These are phyloP conservation scores for Chironomus riparius DNA, from an alignment of 2,888 invertebrate species.

Conservation along the genomic window DNA sequence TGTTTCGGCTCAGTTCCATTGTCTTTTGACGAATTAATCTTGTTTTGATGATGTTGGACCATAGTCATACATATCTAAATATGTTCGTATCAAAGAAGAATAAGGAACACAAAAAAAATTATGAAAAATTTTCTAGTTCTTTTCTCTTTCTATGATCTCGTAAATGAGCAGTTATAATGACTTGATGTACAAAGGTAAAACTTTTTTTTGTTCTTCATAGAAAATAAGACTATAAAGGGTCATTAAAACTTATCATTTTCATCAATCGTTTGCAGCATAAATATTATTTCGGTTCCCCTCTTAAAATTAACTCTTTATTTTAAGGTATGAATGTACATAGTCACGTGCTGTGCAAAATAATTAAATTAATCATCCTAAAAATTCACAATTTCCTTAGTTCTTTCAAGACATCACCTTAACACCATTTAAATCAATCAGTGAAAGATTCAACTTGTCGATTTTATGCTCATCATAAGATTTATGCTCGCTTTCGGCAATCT, in stretches of 20 bases:
- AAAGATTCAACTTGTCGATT: background rate
- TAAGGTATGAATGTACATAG: background rate
- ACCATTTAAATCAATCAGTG: constrained; percentile 10
- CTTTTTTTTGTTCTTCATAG: background rate
- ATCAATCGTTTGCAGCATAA: background rate
- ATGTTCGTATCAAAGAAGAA: background rate
- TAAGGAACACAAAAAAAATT: background rate
- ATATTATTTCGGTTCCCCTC: too few relatives aligned
- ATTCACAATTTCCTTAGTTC: background rate
- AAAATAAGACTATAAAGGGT: constrained; percentile 16
- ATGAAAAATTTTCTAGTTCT: constrained; percentile 9
- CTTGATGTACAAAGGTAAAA: background rate
- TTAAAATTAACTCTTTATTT: background rate
- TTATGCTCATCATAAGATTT: background rate
- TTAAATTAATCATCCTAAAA: background rate
- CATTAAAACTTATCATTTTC: constrained; percentile 22
- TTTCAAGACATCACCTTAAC: background rate
- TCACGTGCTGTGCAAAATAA: background rate
- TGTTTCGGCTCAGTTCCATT: background rate
- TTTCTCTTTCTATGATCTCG: background rate
- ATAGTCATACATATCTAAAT: background rate
- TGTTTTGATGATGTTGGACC: constrained; percentile 23
- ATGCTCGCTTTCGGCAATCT: background rate
- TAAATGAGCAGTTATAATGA: background rate
- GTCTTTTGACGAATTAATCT: constrained; percentile 26